Evolutionary conservation across 2,113 vertebrate species (phyloP).

Genomic region (Ibidorhyncha struthersii): DNA sequence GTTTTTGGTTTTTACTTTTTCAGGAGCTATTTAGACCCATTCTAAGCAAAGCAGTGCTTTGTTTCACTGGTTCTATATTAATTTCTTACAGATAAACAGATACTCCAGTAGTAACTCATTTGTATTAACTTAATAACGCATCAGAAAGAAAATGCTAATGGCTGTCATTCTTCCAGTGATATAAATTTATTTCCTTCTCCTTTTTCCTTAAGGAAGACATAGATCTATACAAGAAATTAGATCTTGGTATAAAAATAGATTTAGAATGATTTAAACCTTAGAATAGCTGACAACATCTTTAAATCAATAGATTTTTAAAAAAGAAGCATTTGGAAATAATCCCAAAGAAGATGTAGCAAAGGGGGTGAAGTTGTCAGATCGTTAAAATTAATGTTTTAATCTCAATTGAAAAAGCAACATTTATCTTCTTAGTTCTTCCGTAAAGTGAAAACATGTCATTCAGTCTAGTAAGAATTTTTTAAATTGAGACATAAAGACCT

Average conservation of each 20-base stretch:
- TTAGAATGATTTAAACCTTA: not conserved
- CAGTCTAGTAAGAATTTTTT: not conserved
- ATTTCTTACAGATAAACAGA: not conserved
- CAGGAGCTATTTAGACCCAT: not conserved
- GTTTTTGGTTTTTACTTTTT: not conserved
- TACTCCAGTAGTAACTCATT: not conserved
- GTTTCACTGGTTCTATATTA: not conserved
- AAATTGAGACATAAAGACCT: not conserved
- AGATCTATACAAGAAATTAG: not conserved
- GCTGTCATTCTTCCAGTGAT: not conserved
- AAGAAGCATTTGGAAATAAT: not conserved
- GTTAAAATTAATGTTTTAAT: conserved; percentile 21
- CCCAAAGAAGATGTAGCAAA: not conserved
- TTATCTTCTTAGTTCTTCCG: not conserved
- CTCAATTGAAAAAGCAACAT: not conserved
- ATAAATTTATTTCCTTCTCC: not conserved
- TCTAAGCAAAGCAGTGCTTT: not conserved
- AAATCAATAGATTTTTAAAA: not conserved
- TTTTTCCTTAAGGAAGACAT: not conserved
- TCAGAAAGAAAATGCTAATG: not conserved
- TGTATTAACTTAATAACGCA: not conserved
- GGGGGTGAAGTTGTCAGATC: not conserved
- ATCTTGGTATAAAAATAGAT: not conserved
- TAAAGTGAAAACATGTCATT: not conserved
- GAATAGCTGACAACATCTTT: not conserved